phyloP scores from a whole-genome alignment of 2,888 invertebrate genomes.

The Drosophila yooni region DNA sequence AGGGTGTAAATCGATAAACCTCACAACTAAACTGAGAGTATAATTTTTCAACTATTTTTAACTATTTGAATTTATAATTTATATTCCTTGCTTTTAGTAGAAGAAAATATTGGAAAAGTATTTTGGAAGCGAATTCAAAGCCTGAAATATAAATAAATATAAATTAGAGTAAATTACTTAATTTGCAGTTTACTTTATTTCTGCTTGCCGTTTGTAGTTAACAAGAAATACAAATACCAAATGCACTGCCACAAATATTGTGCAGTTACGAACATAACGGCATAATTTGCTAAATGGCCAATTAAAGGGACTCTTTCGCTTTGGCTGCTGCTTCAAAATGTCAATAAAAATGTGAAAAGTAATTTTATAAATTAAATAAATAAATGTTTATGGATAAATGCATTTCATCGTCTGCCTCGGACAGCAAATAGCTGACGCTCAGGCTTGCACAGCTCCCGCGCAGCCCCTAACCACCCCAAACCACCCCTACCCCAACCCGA shows the following conservation, averaged over 20 bases:
- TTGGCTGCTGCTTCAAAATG: conserved; percentile 21
- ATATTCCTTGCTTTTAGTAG: neutral
- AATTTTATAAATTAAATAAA: conserved; percentile 50
- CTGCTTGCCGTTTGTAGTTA: neutral
- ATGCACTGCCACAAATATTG: conserved; percentile 7
- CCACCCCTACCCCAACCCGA: neutral
- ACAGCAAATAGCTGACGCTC: conserved; percentile 19
- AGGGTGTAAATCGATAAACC: no score
- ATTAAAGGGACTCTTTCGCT: conserved; percentile 19
- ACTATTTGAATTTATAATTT: neutral
- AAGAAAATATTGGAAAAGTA: neutral
- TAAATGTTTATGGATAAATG: conserved; percentile 18
- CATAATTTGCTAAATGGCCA: conserved; percentile 55
- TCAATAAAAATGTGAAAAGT: conserved; percentile 41
- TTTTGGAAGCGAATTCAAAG: neutral
- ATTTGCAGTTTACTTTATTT: neutral
- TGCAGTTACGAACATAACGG: conserved; percentile 27
- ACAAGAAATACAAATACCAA: conserved; percentile 11
- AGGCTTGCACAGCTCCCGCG: neutral
- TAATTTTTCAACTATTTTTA: neutral
- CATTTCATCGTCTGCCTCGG: conserved; percentile 8
- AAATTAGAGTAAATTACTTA: neutral
- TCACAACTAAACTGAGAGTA: neutral
- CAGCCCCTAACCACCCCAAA: no score
- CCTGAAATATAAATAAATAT: neutral